Evolutionary conservation across 2,888 invertebrate species (phyloP), one percentile per base, ranked within the genome.

Genomic region (Aelia acuminata): DNA sequence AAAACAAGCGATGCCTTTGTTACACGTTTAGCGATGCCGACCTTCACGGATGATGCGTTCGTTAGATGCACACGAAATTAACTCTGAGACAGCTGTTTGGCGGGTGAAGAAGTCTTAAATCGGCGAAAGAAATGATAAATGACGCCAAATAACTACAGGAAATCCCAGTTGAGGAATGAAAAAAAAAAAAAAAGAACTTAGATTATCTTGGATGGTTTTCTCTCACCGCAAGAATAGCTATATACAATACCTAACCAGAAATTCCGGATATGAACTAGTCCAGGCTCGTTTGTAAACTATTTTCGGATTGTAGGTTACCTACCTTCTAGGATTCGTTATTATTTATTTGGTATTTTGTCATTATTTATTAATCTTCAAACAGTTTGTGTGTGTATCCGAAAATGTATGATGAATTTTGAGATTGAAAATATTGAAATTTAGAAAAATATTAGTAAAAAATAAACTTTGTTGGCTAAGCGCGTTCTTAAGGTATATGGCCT

Each of bases 221-320:
- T 35, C 63, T 70, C 20, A 70, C 63, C 63, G 26, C 63, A 70
- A 35, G 35, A 70, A 70, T 70, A n/a, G n/a, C n/a, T n/a, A n/a
- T n/a, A n/a, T n/a, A 70, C 31, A 70, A 35, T 18, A 18, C 18
- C 18, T 35, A 15, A 57, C 57, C 2, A 26, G 26, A 57, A 26
- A 57, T 70, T 70, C 35, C 26, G 18, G 35, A 70, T 31, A 35
- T 2, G 31, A 20, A 70, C 35, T 31, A 70, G 31, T 70, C 31
- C 31, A 63, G 18, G 31, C 31, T 35, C 31, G 63, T 70, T 70
- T 70, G 7, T 35, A 70, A 35, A 20, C 35, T 57, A 11, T 57
- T 70, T 2, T 13, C 20, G 63, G 63, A 35, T n/a, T n/a, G n/a
- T n/a, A n/a, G n/a, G n/a, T n/a, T n/a, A n/a, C n/a, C n/a, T 70